Evolutionary conservation across 2,797 vertebrate genomes (phyloP).

Genomic region (Sebastes miniatus): DNA sequence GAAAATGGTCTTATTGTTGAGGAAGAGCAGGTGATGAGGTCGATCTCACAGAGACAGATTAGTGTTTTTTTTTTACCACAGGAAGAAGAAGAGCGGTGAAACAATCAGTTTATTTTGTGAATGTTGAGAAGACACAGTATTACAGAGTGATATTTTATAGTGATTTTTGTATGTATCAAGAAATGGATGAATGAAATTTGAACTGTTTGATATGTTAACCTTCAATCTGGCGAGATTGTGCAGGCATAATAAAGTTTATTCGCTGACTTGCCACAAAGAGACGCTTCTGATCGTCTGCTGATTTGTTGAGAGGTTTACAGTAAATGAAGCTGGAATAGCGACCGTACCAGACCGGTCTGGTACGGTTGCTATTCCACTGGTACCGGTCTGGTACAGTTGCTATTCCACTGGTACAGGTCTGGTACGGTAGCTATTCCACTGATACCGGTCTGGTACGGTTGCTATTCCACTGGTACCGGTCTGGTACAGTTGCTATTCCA

Average conservation of each 20-base stretch:
- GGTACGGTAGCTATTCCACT: no score
- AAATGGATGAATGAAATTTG: conserved; percentile 56
- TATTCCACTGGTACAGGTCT: no score
- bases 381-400: no score
- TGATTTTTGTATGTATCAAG: conserved; percentile 79
- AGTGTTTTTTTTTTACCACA: conserved; percentile 50
- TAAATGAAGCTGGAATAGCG: background rate
- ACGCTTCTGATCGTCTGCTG: background rate
- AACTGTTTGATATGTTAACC: conserved; percentile 77
- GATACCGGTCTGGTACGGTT: no score
- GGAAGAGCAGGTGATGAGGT: conserved; percentile 10
- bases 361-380: no score
- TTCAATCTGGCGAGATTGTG: conserved; percentile 75
- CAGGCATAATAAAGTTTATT: conserved; percentile 79
- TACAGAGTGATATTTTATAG: conserved; percentile 80
- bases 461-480: no score
- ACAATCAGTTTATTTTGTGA: conserved; percentile 52
- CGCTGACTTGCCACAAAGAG: conserved; percentile 63
- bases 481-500: no score
- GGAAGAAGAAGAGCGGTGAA: conserved; percentile 20
- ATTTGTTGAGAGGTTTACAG: background rate
- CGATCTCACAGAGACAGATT: background rate
- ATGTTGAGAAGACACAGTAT: conserved; percentile 62
- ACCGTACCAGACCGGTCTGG: no score
- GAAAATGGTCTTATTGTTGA: conserved; percentile 68